Percentiles rank a stretch among this genome's conserved stretches.
These are phyloP conservation scores for Clanis bilineata DNA, from an alignment of 2,888 invertebrate genomes.

Conservation along the genomic window DNA sequence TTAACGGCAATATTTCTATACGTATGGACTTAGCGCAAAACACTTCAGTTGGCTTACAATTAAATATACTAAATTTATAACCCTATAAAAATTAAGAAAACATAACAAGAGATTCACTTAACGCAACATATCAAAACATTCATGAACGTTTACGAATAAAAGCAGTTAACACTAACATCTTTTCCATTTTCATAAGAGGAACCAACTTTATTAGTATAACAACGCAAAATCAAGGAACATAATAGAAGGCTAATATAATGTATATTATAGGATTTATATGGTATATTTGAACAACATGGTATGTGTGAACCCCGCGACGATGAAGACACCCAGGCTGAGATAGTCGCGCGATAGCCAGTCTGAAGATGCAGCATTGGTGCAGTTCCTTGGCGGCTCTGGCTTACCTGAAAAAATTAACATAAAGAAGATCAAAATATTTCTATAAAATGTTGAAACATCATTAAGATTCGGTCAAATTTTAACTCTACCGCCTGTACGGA, in stretches of 20 bases:
- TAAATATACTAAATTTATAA: constrained; percentile 58
- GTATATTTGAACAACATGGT: constrained; percentile 54
- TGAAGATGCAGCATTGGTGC: constrained; percentile 56
- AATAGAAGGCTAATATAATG: background rate
- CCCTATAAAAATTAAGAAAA: constrained; percentile 43
- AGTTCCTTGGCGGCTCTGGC: constrained; percentile 68
- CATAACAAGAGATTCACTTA: constrained; percentile 51
- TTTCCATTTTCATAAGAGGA: background rate
- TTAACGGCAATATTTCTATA: constrained; percentile 49
- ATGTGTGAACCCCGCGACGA: constrained; percentile 42
- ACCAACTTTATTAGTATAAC: background rate
- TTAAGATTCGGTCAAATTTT: no score
- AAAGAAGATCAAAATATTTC: no score
- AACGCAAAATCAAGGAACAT: background rate
- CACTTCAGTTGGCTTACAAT: constrained; percentile 73
- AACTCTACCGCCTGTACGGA: no score
- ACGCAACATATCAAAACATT: constrained; percentile 50
- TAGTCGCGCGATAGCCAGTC: constrained; percentile 40
- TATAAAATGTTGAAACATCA: no score
- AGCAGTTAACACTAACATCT: background rate
- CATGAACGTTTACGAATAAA: background rate
- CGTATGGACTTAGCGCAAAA: constrained; percentile 73
- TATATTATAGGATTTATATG: constrained; percentile 36
- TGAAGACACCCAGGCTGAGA: constrained; percentile 39
- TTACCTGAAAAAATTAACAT: constrained; percentile 47